A percentile compares a stretch with the other conserved stretches of the same genome.
These are phyloP conservation scores for Nothocercus nigrocapillus DNA, from an alignment of 2,113 vertebrate genomes.

Conservation along the genomic window DNA sequence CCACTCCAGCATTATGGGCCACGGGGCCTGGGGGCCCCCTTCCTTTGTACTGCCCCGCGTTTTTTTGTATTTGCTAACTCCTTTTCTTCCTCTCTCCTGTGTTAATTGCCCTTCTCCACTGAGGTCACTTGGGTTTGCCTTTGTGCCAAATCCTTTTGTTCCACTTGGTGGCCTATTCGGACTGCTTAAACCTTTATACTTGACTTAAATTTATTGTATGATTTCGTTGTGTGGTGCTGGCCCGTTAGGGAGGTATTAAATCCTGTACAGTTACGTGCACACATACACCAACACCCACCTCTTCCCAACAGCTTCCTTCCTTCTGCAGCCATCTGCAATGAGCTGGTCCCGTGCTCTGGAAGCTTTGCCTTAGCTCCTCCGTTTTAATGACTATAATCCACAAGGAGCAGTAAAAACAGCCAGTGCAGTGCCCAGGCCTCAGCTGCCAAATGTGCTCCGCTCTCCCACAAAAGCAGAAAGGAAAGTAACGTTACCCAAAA, in stretches of 20 bases:
- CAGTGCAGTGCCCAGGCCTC: slow-evolving; percentile 1
- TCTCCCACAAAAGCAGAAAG: slow-evolving; percentile 14
- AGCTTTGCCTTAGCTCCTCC: slow-evolving; percentile 41
- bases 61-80: slow-evolving; percentile 5
- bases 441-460: slow-evolving; percentile 34
- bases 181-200: neutral
- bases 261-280: neutral
- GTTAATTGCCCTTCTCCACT: slow-evolving; percentile 41
- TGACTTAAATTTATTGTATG: slow-evolving; percentile 30
- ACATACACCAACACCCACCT: neutral
- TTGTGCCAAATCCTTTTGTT: slow-evolving; percentile 56
- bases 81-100: neutral
- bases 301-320: slow-evolving; percentile 23
- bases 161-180: slow-evolving; percentile 38
- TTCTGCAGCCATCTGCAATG: slow-evolving; percentile 36
- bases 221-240: slow-evolving; percentile 32
- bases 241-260: slow-evolving; percentile 5
- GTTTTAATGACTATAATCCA: slow-evolving; percentile 46
- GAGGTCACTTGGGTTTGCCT: slow-evolving; percentile 41
- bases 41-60: neutral
- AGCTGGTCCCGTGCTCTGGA: neutral
- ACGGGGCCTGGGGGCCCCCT: neutral
- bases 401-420: slow-evolving; percentile 52
- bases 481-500: slow-evolving; percentile 33
- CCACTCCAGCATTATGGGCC: neutral